Base-by-base conservation (phyloP, 2,888 invertebrate species). In the Monochamus alternatus region DNA sequence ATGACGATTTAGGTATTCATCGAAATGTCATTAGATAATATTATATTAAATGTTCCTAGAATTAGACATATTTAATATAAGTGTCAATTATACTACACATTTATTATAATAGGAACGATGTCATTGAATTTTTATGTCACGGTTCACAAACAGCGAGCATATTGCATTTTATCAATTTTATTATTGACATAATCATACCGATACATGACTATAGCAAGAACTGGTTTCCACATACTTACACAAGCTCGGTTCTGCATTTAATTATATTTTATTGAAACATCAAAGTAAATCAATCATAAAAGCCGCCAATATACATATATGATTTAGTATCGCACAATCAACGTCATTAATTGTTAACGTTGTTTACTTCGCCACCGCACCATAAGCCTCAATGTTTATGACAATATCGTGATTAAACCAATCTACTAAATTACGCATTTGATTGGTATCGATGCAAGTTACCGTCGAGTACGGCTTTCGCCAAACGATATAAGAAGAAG, bases 271-370 rank as follows among this genome's bases (percentile, higher is more conserved):
- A 7, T n/a, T 22, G 22, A 3, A 55, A 55, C 55, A 14, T 55
- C 55, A 55, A 55, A 55, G n/a, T 14, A 22, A 22, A 14, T 55
- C 14, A 55, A n/a, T 55, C 14, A 55, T 14, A 22, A 55, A 55
- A n/a, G 7, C 55, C 55, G 55, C 55, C 55, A 55, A 55, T 55
- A n/a, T 14, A 55, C 14, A 14, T 2, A 55, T 55, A 55, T 22
- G 55, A 55, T 55, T 14, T 55, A 7, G n/a, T 55, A 55, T 55
- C 55, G 55, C n/a, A n/a, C 55, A 55, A 55, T 55, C 55, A 55
- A 55, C 14, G 55, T 55, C 55, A 55, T 55, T 55, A 55, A 55
- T 55, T 55, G 55, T 55, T 55, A 5, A 55, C 55, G 55, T 22
- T 55, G n/a, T 55, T 55, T 55, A 14, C 55, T 22, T 14, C 12